Base-by-base conservation (phyloP, 2,113 vertebrate species). In the Paradoxurus hermaphroditus region DNA sequence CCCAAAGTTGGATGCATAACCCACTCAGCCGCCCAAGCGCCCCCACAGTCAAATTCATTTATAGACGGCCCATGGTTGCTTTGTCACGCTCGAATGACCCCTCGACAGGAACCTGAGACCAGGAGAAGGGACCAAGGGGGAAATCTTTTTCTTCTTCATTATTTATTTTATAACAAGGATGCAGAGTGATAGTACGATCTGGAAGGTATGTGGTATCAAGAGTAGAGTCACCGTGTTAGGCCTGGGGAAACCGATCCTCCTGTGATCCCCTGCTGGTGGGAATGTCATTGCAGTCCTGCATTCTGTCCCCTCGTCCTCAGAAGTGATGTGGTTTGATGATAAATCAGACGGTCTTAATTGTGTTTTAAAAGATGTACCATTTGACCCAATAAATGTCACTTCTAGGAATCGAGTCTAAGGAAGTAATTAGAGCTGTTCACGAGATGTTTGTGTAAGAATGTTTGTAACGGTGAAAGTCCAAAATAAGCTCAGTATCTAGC, bases 91-190 rank as follows among this genome's bases (percentile, higher is more conserved):
- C 8, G 34, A 82, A 46, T 36, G 59, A 59, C 63, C 39, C 68
- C 14, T 25, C 31, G 67, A 49, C 67, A 91, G 44, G 34, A 79
- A 67, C 89, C 44, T 84, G 16, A 85, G 46, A 41, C 27, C 15
- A 78, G 36, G 44, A 84, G 49, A 67, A 70, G 53, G 34, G 10
- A 27, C 49, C 21, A 14, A 86, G 31, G 14, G 23, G 46, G 46
- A 36, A 13, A 44, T 10, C 67, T 77, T 63, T 95, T 86, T 81
- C 67, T 65, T 44, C 5, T 19, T 53, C 39, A n/a, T 53, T 88
- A 44, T 75, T 53, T 88, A 44, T 75, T 94, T 86, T 70, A 67
- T 36, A 29, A 68, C 23, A 81, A n/a, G 94, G 86, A 82, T 86
- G n/a, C 49, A 41, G 7, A 34, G 53, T 67, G 41, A 49, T 84